A percentile compares a stretch with the other conserved stretches of the same genome.
Conservation (phyloP, 2,113 vertebrate genomes). For the Lathamus discolor region DNA sequence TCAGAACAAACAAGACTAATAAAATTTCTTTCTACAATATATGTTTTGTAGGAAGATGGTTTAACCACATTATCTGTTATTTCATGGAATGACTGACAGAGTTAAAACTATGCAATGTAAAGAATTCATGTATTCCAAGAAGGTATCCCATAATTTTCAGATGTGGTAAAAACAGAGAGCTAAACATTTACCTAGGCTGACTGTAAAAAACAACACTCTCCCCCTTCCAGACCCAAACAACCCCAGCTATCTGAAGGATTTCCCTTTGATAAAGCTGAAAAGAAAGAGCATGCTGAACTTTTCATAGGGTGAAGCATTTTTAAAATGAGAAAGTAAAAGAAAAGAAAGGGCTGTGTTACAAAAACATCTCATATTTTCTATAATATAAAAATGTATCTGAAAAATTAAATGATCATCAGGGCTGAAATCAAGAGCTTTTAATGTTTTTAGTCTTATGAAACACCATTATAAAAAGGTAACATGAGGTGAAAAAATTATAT, state of each 20-base stretch:
- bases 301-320: neutral
- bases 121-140: neutral
- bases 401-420: neutral
- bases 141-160: neutral
- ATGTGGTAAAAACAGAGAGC: neutral
- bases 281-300: neutral
- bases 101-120: neutral
- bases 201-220: neutral
- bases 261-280: constrained; percentile 28
- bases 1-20: neutral
- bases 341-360: neutral
- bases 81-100: neutral
- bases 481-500: neutral
- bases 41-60: neutral
- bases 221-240: neutral
- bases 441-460: neutral
- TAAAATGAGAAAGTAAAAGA: neutral
- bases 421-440: neutral
- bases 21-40: neutral
- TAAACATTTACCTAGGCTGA: neutral
- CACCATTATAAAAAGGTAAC: neutral
- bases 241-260: neutral
- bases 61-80: neutral
- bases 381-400: neutral
- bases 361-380: rapidly evolving